phyloP scores from a whole-genome alignment of 1,140 invertebrate genomes.

The Aricia agestis region DNA sequence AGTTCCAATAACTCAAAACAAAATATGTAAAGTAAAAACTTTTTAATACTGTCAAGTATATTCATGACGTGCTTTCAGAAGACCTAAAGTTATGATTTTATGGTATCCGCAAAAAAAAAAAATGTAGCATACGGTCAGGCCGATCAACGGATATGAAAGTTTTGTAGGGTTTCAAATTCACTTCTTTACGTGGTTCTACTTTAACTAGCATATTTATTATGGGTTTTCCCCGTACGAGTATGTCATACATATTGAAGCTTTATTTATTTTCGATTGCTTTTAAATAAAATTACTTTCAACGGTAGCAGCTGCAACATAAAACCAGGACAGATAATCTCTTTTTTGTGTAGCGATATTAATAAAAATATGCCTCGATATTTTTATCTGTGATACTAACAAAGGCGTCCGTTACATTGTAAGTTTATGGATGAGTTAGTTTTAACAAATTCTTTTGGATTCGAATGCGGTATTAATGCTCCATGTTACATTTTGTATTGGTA shows the following conservation, averaged over 20 bases:
- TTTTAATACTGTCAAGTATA: too few relatives aligned
- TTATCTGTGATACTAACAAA: conserved; percentile 65
- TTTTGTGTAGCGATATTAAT: conserved; percentile 70
- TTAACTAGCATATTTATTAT: background rate
- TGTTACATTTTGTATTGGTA: conserved; percentile 9
- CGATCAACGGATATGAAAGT: background rate
- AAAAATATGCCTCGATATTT: conserved; percentile 70
- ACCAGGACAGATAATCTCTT: conserved; percentile 67
- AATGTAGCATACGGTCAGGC: background rate
- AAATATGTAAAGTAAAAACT: too few relatives aligned
- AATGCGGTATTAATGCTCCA: conserved; percentile 23
- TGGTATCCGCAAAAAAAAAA: background rate
- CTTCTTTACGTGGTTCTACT: background rate
- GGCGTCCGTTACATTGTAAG: conserved; percentile 49
- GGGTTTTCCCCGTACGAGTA: background rate
- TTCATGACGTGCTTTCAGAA: background rate
- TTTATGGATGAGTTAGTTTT: conserved; percentile 60
- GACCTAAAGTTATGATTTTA: too few relatives aligned
- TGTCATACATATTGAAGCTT: background rate
- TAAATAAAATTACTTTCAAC: conserved; percentile 16
- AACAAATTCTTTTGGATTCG: conserved; percentile 37
- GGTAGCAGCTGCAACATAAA: conserved; percentile 57
- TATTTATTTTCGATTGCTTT: conserved; percentile 4
- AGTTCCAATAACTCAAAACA: too few relatives aligned
- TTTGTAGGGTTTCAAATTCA: background rate